A percentile compares a stretch with the other conserved stretches of the same genome.
These are phyloP conservation scores for Sarcophaga rosellei DNA, from an alignment of 2,888 invertebrate genomes.

Conservation along the genomic window DNA sequence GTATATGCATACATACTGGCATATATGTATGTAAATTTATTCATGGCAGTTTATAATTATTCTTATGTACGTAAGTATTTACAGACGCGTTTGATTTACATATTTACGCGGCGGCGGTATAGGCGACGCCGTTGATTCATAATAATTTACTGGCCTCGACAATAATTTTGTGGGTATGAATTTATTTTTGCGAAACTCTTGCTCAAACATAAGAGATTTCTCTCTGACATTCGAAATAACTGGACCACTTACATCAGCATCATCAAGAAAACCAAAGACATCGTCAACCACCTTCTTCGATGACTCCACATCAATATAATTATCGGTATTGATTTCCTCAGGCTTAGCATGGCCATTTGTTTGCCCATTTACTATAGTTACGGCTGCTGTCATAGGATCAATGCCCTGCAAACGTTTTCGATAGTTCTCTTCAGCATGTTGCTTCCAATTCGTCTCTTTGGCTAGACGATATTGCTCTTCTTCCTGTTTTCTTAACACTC, in stretches of 20 bases:
- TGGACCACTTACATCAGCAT: slow-evolving; percentile 83
- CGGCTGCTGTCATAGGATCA: slow-evolving; percentile 73
- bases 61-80: slow-evolving; percentile 37
- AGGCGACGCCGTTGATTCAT: slow-evolving; percentile 72
- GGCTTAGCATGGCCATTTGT: slow-evolving; percentile 21
- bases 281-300: slow-evolving; percentile 86
- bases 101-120: slow-evolving; percentile 49
- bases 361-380: slow-evolving; percentile 47
- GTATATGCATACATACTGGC: no score
- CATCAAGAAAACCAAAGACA: slow-evolving; percentile 85
- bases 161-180: slow-evolving; percentile 80
- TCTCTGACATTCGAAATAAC: slow-evolving; percentile 80
- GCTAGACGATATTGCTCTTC: slow-evolving; percentile 85
- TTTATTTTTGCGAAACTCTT: slow-evolving; percentile 77
- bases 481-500: slow-evolving; percentile 82
- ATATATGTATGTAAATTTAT: neutral
- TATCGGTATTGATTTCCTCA: slow-evolving; percentile 73
- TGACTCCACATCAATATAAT: slow-evolving; percentile 81
- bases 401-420: slow-evolving; percentile 85
- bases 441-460: slow-evolving; percentile 85
- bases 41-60: slow-evolving; percentile 11
- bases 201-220: slow-evolving; percentile 80
- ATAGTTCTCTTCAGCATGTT: slow-evolving; percentile 87
- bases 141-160: slow-evolving; percentile 80
- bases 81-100: slow-evolving; percentile 63